phyloP scores from a whole-genome alignment of 2,113 vertebrate genomes.

The Procavia capensis region DNA sequence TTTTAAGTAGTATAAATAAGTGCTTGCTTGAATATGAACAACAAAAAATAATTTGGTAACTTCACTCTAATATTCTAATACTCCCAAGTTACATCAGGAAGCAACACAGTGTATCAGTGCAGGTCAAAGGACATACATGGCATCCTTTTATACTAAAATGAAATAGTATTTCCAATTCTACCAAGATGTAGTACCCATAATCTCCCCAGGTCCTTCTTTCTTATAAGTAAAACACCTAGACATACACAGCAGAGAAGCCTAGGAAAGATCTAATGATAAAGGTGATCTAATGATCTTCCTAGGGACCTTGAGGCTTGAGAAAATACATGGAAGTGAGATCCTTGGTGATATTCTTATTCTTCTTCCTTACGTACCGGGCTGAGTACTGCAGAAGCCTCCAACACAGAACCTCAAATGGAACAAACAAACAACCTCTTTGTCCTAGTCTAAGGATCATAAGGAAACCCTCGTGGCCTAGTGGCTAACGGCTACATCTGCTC shows the following conservation, averaged over 20 bases:
- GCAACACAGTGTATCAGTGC: slow-evolving; percentile 3
- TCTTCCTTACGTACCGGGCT: neutral
- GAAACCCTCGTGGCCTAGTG: too few relatives aligned
- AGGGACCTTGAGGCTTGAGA: neutral
- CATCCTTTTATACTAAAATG: slow-evolving; percentile 22
- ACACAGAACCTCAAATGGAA: neutral
- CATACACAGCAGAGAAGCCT: neutral
- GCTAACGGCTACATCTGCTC: too few relatives aligned
- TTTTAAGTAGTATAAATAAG: slow-evolving; percentile 80
- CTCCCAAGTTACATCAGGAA: slow-evolving; percentile 2
- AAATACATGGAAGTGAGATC: neutral
- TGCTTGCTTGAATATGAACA: slow-evolving; percentile 71
- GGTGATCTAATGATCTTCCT: neutral
- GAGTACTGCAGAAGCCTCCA: neutral
- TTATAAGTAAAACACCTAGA: neutral
- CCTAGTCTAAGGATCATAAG: too few relatives aligned
- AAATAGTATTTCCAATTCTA: slow-evolving; percentile 13
- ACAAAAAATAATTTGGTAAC: slow-evolving; percentile 64
- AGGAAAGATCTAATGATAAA: neutral
- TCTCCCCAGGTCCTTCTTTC: neutral
- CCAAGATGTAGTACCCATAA: neutral
- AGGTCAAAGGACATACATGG: slow-evolving; percentile 26
- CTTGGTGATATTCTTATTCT: neutral
- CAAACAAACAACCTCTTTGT: neutral
- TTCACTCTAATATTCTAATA: slow-evolving; percentile 47